Evolutionary conservation across 1,140 invertebrate species (phyloP).

Genomic region (Colletes gigas): DNA sequence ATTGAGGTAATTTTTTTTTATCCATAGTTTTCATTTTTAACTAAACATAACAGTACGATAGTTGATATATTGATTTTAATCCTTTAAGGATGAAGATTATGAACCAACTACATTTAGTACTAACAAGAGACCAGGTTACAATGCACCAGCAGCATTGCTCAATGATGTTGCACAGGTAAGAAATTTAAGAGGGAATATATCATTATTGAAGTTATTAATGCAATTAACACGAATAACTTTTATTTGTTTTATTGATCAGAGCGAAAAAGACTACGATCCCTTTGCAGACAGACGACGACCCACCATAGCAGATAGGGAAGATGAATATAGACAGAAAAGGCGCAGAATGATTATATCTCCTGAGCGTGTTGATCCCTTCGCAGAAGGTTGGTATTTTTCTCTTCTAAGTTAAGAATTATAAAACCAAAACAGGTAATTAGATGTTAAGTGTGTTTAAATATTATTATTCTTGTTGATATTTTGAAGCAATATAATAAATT

Average conservation of each 20-base stretch:
- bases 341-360: constrained; percentile 97
- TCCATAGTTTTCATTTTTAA: constrained; percentile 12
- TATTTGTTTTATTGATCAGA: constrained; percentile 81
- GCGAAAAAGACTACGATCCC: constrained; percentile 96
- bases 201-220: not conserved
- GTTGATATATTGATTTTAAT: constrained; percentile 44
- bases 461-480: constrained; percentile 31
- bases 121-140: constrained; percentile 88
- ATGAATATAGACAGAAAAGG: constrained; percentile 96
- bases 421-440: constrained; percentile 40
- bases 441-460: constrained; percentile 33
- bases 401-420: constrained; percentile 47
- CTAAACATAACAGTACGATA: not conserved
- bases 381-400: constrained; percentile 90
- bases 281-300: constrained; percentile 95
- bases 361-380: constrained; percentile 97
- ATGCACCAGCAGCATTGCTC: constrained; percentile 92
- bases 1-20: constrained; percentile 84
- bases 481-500: constrained; percentile 39
- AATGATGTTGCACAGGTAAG: constrained; percentile 93
- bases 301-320: constrained; percentile 96
- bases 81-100: constrained; percentile 92
- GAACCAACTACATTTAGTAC: constrained; percentile 85
- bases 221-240: not conserved
- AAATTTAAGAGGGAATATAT: not conserved